phyloP scores from a whole-genome alignment of 2,113 vertebrate genomes.

The Dasyprocta punctata region DNA sequence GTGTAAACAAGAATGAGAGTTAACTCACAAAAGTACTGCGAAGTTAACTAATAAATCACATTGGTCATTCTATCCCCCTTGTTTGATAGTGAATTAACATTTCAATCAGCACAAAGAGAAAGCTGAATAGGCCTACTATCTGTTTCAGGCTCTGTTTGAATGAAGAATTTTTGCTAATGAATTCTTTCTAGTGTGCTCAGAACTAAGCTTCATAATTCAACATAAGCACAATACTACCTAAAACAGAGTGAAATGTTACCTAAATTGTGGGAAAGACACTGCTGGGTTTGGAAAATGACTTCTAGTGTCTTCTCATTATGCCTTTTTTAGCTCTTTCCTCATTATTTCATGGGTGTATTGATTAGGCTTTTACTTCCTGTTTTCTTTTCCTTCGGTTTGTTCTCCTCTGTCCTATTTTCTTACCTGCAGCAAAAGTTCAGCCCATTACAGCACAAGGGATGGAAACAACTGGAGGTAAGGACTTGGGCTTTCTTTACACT shows the following conservation, averaged over 20 bases:
- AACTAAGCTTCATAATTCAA: background rate
- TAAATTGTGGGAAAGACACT: background rate
- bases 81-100: conserved; percentile 34
- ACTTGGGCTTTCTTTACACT: background rate
- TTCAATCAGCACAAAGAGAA: conserved; percentile 51
- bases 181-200: conserved; percentile 57
- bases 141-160: conserved; percentile 22
- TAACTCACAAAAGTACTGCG: background rate
- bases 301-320: background rate
- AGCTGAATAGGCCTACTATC: conserved; percentile 13
- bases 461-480: background rate
- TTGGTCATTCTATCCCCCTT: background rate
- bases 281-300: background rate
- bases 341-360: background rate
- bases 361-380: background rate
- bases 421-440: background rate
- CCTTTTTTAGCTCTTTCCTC: background rate
- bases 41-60: background rate
- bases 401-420: conserved; percentile 20
- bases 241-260: background rate
- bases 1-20: conserved; percentile 37
- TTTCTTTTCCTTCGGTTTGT: conserved; percentile 30
- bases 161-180: background rate
- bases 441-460: background rate
- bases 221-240: background rate